Evolutionary conservation across 1,140 invertebrate species (phyloP), one percentile per base, ranked within the genome.

Genomic region (Meloidogyne floridensis): DNA sequence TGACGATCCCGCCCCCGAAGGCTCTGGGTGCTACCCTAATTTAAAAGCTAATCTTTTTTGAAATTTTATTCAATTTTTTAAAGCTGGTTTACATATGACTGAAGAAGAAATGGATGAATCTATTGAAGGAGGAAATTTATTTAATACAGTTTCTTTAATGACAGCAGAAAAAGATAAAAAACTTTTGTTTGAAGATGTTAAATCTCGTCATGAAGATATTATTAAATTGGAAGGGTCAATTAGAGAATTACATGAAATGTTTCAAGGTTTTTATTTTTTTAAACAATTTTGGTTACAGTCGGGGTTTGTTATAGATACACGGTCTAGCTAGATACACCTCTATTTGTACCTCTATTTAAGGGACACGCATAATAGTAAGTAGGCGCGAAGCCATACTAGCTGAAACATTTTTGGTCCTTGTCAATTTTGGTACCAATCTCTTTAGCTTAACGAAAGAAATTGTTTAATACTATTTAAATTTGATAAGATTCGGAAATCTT

Each of bases 241-340:
- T 87, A 86, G 91, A 83, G 93, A 93, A 87, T 87, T 93, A 70
- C 92, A 93, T 86, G 93, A 93, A 85, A 93, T 93, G 92, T 93
- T 93, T 86, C 85, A 86, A 59, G 59, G 59, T 8, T n/a, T 15
- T 59, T 18, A 65, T 6, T 43, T 43, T 42, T 42, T 72, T 6
- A 13, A 72, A 72, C 2, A 32, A 32, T 32, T 32, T 32, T 32
- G 32, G 32, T 72, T 43, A 8, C 8, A 47, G 7, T 47, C 47
- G 47, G 47, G 47, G 32, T 1, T 32, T 2, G 32, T 32, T 32
- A 32, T 32, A 32, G 32, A 32, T 32, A 32, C 32, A 32, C 32
- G 0, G 32, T 32, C 1, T 32, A 32, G 32, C 32, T 32, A 32
- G 32, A 20, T 20, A 20, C 20, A 20, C 20, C 20, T 20, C 20